Evolutionary conservation across 2,113 vertebrate genomes (phyloP).

Genomic region (Leiothrix lutea): DNA sequence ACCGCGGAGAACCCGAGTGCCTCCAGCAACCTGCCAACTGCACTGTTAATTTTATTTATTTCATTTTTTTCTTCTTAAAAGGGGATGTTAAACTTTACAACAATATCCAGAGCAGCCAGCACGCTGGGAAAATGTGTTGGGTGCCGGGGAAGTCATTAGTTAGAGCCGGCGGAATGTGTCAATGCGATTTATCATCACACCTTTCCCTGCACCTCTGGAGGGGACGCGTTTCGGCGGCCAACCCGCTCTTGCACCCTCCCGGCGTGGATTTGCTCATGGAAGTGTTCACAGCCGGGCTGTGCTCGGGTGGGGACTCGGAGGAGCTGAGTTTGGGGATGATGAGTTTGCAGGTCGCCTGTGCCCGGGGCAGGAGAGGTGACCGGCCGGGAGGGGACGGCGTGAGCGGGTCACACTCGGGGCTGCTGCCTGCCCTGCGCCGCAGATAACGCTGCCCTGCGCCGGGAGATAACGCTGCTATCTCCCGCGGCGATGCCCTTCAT

Average conservation of each 20-base stretch:
- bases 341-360: not conserved
- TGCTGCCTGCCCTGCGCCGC: not conserved
- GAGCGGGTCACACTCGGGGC: not conserved
- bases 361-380: not conserved
- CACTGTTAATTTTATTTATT: not conserved
- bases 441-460: not conserved
- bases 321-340: not conserved
- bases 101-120: not conserved
- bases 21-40: conserved; percentile 11
- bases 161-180: not conserved
- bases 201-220: not conserved
- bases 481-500: conserved; percentile 35
- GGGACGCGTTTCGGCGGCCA: not conserved
- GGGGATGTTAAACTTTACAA: not conserved
- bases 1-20: not conserved
- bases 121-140: not conserved
- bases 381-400: accelerated
- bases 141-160: not conserved
- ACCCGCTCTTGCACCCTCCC: not conserved
- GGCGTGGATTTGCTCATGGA: not conserved
- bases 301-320: not conserved
- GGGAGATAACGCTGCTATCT: not conserved
- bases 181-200: not conserved
- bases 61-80: not conserved
- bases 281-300: accelerated